Conservation (phyloP, 2,888 invertebrate genomes). For the Microchrysa polita region DNA sequence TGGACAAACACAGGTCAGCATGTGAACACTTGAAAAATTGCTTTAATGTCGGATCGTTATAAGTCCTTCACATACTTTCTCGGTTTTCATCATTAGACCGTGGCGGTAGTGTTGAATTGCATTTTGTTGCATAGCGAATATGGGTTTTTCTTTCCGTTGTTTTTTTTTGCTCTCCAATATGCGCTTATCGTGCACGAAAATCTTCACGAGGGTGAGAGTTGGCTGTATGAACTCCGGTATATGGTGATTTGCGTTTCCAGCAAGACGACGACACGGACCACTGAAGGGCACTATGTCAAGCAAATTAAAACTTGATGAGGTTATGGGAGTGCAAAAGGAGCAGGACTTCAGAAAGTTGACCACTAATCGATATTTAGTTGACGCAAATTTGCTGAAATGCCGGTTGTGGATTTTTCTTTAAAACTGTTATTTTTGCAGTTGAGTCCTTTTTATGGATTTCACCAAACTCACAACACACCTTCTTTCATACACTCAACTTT, state of each 20-base stretch:
- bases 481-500: not conserved
- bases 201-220: slow-evolving; percentile 3
- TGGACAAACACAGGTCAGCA: not conserved
- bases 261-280: not conserved
- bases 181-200: slow-evolving; percentile 34
- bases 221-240: slow-evolving; percentile 1
- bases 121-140: slow-evolving; percentile 27
- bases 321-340: not conserved
- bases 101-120: slow-evolving; percentile 27
- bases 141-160: no score
- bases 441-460: not conserved
- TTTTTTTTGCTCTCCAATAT: not conserved
- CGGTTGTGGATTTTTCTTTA: not conserved
- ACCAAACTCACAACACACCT: slow-evolving; percentile 11
- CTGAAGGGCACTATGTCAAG: slow-evolving; percentile 42
- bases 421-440: not conserved
- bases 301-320: not conserved
- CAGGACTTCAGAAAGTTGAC: not conserved
- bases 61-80: slow-evolving; percentile 42
- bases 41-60: not conserved
- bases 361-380: slow-evolving; percentile 22
- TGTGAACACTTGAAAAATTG: not conserved
- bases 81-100: not conserved
- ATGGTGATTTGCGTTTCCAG: not conserved
- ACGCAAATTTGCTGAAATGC: slow-evolving; percentile 15